These are phyloP conservation scores for Antigone vipio DNA, from an alignment of 2,113 vertebrate species.

Conservation along the genomic window DNA sequence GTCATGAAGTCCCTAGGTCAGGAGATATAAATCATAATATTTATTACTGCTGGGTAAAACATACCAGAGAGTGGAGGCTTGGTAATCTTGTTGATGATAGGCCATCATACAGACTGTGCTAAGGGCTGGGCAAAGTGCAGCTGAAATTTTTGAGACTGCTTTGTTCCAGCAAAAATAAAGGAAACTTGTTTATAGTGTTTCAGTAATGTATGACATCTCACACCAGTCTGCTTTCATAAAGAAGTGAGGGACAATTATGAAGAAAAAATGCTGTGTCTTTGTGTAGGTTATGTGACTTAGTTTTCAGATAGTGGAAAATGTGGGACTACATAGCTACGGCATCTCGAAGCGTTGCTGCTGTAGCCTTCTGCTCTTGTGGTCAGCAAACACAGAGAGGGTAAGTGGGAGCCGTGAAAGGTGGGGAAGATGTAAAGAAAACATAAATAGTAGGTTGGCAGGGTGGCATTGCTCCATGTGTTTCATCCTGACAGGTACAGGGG, in stretches of 20 bases:
- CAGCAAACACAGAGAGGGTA: not conserved
- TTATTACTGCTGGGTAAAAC: not conserved
- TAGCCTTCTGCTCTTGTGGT: not conserved
- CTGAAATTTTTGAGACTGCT: not conserved
- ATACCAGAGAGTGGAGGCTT: rapidly evolving
- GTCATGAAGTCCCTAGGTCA: not conserved
- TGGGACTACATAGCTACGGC: not conserved
- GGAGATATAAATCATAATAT: not conserved
- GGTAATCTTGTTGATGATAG: not conserved
- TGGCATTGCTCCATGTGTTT: not conserved
- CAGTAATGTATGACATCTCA: not conserved
- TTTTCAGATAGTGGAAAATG: not conserved
- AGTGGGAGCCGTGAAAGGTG: not conserved
- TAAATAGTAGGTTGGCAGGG: not conserved
- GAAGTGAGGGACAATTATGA: not conserved
- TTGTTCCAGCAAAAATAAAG: not conserved
- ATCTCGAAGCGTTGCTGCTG: not conserved
- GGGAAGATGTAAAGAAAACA: not conserved
- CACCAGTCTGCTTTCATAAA: not conserved
- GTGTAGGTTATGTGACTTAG: not conserved
- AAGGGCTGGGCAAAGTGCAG: not conserved
- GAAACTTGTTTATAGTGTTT: not conserved
- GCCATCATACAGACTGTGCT: not conserved
- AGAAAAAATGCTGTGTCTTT: not conserved
- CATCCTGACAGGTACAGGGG: not conserved